Evolutionary conservation across 1,140 invertebrate genomes (phyloP).

Genomic region (Neoseiulus cucumeris): DNA sequence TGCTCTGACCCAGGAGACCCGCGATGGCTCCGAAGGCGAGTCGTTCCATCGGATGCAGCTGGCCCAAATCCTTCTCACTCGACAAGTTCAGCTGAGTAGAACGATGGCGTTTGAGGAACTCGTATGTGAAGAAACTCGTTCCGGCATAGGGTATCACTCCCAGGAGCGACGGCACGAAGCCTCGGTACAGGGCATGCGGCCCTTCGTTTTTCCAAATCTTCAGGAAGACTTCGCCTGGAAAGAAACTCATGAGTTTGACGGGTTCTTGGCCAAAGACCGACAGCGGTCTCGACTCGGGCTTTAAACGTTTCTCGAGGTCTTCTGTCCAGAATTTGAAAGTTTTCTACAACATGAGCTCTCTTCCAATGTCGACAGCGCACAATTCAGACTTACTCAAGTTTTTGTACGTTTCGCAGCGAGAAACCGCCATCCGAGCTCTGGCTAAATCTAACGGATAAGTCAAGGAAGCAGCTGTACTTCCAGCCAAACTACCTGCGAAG

Average conservation of each 20-base stretch:
- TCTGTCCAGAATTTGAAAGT: not conserved
- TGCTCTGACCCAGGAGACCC: constrained; percentile 78
- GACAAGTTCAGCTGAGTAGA: not conserved
- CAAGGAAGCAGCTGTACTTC: constrained; percentile 68
- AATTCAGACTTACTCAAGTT: constrained; percentile 31
- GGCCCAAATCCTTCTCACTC: not conserved
- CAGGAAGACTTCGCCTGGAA: constrained; percentile 44
- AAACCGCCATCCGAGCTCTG: constrained; percentile 91
- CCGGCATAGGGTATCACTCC: constrained; percentile 95
- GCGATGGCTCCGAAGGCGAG: constrained; percentile 70
- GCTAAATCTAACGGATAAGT: constrained; percentile 94
- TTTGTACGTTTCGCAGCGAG: constrained; percentile 47
- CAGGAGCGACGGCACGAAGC: constrained; percentile 68
- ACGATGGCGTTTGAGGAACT: constrained; percentile 54
- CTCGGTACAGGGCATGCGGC: constrained; percentile 52
- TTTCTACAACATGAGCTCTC: constrained; percentile 13
- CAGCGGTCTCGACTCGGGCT: too few species aligned
- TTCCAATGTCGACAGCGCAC: too few species aligned
- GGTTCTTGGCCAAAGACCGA: not conserved
- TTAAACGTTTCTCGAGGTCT: too few species aligned
- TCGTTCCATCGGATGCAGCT: constrained; percentile 24
- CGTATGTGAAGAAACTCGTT: constrained; percentile 90
- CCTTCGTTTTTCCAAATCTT: constrained; percentile 65
- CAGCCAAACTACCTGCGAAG: constrained; percentile 74
- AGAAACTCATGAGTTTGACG: constrained; percentile 5